Base-by-base conservation (phyloP, 2,888 invertebrate genomes). In the Drosophila melanosoma region DNA sequence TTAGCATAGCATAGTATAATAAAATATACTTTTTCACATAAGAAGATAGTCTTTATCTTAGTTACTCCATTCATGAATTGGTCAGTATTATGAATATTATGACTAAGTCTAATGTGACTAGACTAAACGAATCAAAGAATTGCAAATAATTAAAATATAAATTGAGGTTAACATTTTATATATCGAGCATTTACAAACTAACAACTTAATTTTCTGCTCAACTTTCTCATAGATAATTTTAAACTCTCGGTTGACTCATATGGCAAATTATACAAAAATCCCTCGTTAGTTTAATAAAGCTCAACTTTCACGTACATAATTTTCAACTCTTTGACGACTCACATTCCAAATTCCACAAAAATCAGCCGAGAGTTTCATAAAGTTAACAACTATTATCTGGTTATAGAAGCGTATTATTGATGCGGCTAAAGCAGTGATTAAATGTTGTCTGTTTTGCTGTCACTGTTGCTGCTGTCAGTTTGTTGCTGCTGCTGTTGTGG, bases 361-460 rank as follows among this genome's bases (percentile, higher is more conserved):
- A 49, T 75, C 15, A 2, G 6, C 23, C 1, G 36, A 33, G 20
- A 33, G n/a, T 56, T 59, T 32, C 32, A 33, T 1, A 48, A 33
- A 17, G 17, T 23, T 0, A 5, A 4, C 1, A 26, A 11, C n/a
- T 7, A 0, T 20, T 32, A 1, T 2, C 10, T 29, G 32, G 68
- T 57, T 68, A n/a, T 33, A 20, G 20, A 17, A 78, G 79, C 23
- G 77, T 79, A 78, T 78, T 66, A 26, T 20, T 3, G 33, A 45
- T 66, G 62, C 76, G 78, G 20, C 59, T 66, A 49, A 38, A 6
- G 4, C 56, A 20, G 5, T 3, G 54, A n/a, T 59, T 32, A 26
- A 7, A 35, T 49, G 26, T 38, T 38, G 38, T 56, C 58, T 67
- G 71, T 38, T 63, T 68, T 57, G 51, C 38, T 59, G 45, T 51